These are phyloP conservation scores for Varanus salvator DNA, from an alignment of 2,113 vertebrate genomes.

Conservation along the genomic window DNA sequence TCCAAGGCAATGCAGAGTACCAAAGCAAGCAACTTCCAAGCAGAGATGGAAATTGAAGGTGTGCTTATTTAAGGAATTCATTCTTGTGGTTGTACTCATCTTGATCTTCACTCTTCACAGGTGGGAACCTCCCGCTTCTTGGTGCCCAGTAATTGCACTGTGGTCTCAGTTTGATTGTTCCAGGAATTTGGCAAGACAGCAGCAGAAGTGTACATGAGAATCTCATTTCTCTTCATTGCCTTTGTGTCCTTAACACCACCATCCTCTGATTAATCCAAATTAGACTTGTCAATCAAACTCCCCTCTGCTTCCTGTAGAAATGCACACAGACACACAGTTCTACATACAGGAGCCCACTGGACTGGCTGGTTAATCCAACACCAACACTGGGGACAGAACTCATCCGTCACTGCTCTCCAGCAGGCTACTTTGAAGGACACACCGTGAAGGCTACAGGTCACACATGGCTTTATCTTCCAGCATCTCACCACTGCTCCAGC, in stretches of 20 bases:
- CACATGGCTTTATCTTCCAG: no score
- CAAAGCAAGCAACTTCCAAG: neutral
- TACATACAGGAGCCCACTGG: no score
- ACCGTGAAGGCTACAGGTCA: no score
- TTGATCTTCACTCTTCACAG: neutral
- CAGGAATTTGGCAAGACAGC: constrained; percentile 4
- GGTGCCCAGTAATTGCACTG: neutral
- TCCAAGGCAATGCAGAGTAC: neutral
- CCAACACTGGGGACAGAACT: no score
- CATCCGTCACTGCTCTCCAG: no score
- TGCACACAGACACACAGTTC: no score
- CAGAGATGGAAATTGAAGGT: neutral
- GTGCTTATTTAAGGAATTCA: neutral
- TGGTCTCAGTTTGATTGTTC: constrained; percentile 30
- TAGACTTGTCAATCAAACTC: constrained; percentile 52
- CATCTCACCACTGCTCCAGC: no score
- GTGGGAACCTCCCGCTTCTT: neutral
- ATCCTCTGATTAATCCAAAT: constrained; percentile 50
- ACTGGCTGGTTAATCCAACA: no score
- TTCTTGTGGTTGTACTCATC: neutral
- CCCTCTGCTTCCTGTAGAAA: no score
- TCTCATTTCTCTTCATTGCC: constrained; percentile 49
- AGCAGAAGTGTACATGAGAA: constrained; percentile 15
- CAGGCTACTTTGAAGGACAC: no score
- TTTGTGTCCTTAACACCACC: constrained; percentile 34